Evolutionary conservation across 1,140 invertebrate species (phyloP), one percentile per base, ranked within the genome.

Genomic region (Meteorus sp.): DNA sequence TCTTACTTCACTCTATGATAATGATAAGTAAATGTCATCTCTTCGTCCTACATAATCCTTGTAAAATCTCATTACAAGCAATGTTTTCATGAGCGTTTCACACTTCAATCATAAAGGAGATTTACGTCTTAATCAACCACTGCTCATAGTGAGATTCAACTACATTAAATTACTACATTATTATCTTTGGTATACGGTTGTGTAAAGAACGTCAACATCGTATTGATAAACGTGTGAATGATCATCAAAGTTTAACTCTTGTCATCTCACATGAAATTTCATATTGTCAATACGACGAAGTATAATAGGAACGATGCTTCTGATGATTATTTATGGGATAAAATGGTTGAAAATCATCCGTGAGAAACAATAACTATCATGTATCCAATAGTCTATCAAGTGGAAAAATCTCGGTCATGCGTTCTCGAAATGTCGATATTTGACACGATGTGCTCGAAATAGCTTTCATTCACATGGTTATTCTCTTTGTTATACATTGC

Each of bases 171-270:
- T 57, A 56, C 63, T 68, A 64, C 45, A 55, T 59, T 67, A 70
- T 59, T 54, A 64, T 73, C 69, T 73, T 73, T 73, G 71, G 71
- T 73, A 71, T 67, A 63, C 61, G 59, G 65, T 66, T 57, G n/a
- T n/a, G n/a, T n/a, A 54, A 57, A 56, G 44, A 64, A 58, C 58
- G 50, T 52, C 63, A 7, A 47, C 50, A 48, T 54, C 66, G 58
- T 64, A 70, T 52, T 53, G 60, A 65, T 47, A 61, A 60, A 64
- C 56, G 35, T 60, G 44, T 60, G 48, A 31, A 70, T 53, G 41
- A 31, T 23, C 23, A 56, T n/a, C n/a, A n/a, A n/a, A n/a, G n/a
- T n/a, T n/a, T n/a, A n/a, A n/a, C 35, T 3, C 35, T 23, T 54
- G 39, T 13, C 8, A 51, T 7, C 9, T 39, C 25, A 19, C 35